These are phyloP conservation scores for Drosophila auraria DNA, from an alignment of 1,140 invertebrate species.

Conservation along the genomic window DNA sequence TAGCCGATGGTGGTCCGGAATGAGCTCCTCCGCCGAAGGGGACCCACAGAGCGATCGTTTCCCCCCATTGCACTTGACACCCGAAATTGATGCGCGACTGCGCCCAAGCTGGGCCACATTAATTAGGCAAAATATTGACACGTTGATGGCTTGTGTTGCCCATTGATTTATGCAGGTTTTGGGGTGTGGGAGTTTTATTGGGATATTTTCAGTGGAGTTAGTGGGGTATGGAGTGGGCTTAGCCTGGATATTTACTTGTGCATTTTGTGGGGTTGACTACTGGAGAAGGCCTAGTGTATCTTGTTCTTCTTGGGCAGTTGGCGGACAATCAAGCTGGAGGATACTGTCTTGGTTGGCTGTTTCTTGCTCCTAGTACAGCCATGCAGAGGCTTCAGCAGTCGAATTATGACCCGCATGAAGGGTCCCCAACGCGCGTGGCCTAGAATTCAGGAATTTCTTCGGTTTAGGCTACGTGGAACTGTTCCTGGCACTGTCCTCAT, in stretches of 20 bases:
- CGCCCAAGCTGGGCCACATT: slow-evolving; percentile 63
- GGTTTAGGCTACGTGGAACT: slow-evolving; percentile 29
- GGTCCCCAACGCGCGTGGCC: slow-evolving; percentile 35
- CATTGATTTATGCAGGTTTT: slow-evolving; percentile 64
- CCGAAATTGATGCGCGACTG: slow-evolving; percentile 69
- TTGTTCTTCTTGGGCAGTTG: neutral
- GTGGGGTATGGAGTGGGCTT: slow-evolving; percentile 16
- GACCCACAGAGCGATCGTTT: slow-evolving; percentile 49
- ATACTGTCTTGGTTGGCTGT: too few relatives aligned
- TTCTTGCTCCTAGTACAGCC: neutral
- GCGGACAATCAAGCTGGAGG: neutral
- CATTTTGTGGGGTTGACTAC: neutral
- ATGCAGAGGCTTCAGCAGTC: slow-evolving; percentile 33
- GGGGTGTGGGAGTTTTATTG: slow-evolving; percentile 51
- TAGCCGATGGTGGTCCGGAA: slow-evolving; percentile 63
- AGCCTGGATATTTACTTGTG: slow-evolving; percentile 9
- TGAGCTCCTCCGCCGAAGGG: neutral
- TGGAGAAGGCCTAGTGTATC: slow-evolving; percentile 2
- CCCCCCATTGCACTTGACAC: slow-evolving; percentile 66
- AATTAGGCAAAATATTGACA: slow-evolving; percentile 83
- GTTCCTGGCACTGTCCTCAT: neutral
- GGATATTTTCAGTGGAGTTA: slow-evolving; percentile 41
- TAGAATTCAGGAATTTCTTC: slow-evolving; percentile 22
- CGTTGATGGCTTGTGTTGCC: slow-evolving; percentile 61
- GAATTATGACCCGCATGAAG: slow-evolving; percentile 51